Conservation (phyloP, 2,888 invertebrate genomes). For the Stenurella melanura region DNA sequence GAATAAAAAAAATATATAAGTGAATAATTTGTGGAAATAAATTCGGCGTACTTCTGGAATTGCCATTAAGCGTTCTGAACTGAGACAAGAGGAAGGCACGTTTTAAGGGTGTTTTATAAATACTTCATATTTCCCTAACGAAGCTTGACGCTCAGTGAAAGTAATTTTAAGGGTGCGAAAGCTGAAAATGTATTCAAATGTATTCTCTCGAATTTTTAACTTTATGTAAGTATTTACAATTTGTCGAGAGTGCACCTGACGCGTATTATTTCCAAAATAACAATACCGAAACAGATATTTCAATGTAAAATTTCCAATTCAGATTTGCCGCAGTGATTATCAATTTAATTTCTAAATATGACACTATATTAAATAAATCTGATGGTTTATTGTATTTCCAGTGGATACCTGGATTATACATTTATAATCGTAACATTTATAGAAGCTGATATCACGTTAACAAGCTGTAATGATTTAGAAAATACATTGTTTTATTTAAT, state of each 20-base stretch:
- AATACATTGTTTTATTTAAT: too few relatives aligned
- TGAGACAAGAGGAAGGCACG: conserved; percentile 41
- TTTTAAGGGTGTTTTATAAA: conserved; percentile 45
- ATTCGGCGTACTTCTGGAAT: conserved; percentile 8
- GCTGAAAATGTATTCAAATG: conserved; percentile 54
- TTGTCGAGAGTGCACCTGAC: conserved; percentile 25
- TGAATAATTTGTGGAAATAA: conserved; percentile 24
- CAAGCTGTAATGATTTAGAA: too few relatives aligned
- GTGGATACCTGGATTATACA: neutral
- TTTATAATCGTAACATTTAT: neutral
- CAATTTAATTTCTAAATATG: neutral
- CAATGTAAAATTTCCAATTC: neutral
- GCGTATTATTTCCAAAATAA: conserved; percentile 2
- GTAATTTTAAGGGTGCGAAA: conserved; percentile 50
- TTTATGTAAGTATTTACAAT: conserved; percentile 44
- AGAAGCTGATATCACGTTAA: neutral
- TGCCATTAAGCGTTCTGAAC: conserved; percentile 31
- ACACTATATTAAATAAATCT: neutral
- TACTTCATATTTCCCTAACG: conserved; percentile 55
- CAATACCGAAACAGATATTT: conserved; percentile 1
- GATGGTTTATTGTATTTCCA: neutral
- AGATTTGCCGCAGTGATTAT: neutral
- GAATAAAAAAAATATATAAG: conserved; percentile 24
- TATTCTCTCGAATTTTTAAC: conserved; percentile 51
- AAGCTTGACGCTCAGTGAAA: conserved; percentile 48